These are phyloP conservation scores for Linnaemya vulpina DNA, from an alignment of 2,888 invertebrate genomes.

Conservation along the genomic window DNA sequence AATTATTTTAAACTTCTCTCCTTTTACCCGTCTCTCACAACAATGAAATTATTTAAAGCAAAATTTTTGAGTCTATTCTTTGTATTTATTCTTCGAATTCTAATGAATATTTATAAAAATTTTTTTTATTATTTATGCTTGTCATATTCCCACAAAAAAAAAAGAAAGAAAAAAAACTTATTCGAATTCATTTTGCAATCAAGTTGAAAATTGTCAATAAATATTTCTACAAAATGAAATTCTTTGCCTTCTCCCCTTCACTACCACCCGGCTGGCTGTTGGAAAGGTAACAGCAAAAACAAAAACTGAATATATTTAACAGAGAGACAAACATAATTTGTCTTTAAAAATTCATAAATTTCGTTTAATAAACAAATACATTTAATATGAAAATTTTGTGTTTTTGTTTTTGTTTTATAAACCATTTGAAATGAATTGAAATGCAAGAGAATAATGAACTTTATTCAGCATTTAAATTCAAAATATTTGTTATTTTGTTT, in stretches of 20 bases:
- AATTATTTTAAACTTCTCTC: background rate
- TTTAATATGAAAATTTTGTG: background rate
- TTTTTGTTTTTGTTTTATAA: constrained; percentile 45
- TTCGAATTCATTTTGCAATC: constrained; percentile 56
- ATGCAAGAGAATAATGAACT: constrained; percentile 15
- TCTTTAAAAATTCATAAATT: constrained; percentile 42
- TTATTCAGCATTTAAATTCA: constrained; percentile 18
- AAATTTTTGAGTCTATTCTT: constrained; percentile 28
- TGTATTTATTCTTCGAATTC: background rate
- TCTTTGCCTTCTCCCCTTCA: background rate
- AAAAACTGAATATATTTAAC: background rate
- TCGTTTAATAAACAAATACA: constrained; percentile 1
- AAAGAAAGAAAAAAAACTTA: background rate
- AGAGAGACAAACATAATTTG: constrained; percentile 29
- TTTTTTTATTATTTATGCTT: background rate
- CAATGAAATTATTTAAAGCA: constrained; percentile 26
- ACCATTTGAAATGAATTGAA: constrained; percentile 23
- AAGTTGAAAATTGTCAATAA: constrained; percentile 64
- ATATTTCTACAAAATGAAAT: constrained; percentile 51
- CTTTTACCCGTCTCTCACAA: background rate
- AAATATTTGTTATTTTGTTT: constrained; percentile 19
- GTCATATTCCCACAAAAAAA: background rate
- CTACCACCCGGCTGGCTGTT: background rate
- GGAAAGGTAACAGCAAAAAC: background rate
- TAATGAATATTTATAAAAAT: constrained; percentile 50